These are phyloP conservation scores for Drosophila limbata DNA, from an alignment of 2,888 invertebrate species.

Conservation along the genomic window DNA sequence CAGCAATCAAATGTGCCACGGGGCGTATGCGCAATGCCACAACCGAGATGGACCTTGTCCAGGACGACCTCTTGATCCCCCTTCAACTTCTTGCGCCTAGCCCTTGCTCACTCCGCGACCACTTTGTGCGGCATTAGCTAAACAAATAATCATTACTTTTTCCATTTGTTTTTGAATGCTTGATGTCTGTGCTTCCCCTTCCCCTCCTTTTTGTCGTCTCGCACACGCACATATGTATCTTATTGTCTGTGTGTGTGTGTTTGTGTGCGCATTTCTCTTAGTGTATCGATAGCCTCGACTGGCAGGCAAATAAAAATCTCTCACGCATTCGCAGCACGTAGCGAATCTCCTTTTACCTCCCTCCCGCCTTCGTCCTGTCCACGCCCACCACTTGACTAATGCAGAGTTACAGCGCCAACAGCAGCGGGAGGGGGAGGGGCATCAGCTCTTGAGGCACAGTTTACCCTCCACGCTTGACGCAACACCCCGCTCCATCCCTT, in stretches of 20 bases:
- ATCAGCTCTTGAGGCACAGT: slow-evolving; percentile 65
- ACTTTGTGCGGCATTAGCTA: slow-evolving; percentile 81
- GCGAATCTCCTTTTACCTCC: slow-evolving; percentile 47
- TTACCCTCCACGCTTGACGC: slow-evolving; percentile 26
- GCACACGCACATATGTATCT: slow-evolving; percentile 26
- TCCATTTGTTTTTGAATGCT: slow-evolving; percentile 79
- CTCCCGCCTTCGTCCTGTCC: slow-evolving; percentile 7
- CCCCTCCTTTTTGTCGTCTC: not conserved
- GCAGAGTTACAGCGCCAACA: slow-evolving; percentile 52
- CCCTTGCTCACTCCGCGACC: slow-evolving; percentile 40
- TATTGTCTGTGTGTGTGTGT: not conserved
- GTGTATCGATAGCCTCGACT: slow-evolving; percentile 63
- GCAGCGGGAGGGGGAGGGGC: slow-evolving; percentile 13
- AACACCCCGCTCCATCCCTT: slow-evolving; percentile 18
- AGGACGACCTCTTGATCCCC: slow-evolving; percentile 7
- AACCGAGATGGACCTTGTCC: slow-evolving; percentile 46
- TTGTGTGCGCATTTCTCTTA: slow-evolving; percentile 34
- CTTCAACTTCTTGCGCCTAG: too few species aligned
- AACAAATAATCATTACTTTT: slow-evolving; percentile 81
- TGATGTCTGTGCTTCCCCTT: slow-evolving; percentile 50
- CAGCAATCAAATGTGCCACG: slow-evolving; percentile 77
- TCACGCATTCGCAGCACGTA: slow-evolving; percentile 80
- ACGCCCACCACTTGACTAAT: slow-evolving; percentile 67
- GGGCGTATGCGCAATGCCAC: slow-evolving; percentile 71
- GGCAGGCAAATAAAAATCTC: slow-evolving; percentile 78